Evolutionary conservation across 2,888 invertebrate species (phyloP).

Genomic region (Aradus depressus): DNA sequence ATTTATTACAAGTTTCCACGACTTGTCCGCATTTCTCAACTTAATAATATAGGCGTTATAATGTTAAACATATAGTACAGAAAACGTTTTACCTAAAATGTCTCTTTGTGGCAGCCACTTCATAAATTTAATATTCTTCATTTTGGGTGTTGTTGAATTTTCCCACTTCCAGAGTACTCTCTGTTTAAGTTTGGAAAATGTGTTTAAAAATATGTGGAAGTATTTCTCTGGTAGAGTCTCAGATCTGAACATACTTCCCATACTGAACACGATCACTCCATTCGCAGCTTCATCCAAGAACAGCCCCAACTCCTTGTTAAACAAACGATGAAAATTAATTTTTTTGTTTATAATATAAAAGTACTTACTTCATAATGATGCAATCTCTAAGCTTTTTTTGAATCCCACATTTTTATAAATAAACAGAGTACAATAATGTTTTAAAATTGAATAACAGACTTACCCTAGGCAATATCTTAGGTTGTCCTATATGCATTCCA

Average conservation of each 20-base stretch:
- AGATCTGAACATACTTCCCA: constrained; percentile 27
- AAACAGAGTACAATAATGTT: not conserved
- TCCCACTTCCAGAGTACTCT: constrained; percentile 28
- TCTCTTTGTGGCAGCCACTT: constrained; percentile 28
- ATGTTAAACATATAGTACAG: no score
- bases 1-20: no score
- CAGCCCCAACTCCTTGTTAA: constrained; percentile 27
- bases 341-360: not conserved
- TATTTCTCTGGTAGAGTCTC: constrained; percentile 21
- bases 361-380: not conserved
- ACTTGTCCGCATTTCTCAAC: no score
- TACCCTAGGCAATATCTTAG: constrained; percentile 29
- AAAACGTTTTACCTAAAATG: constrained; percentile 26
- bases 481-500: constrained; percentile 41
- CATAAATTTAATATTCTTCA: constrained; percentile 24
- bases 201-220: constrained; percentile 19
- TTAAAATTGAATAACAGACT: constrained; percentile 5
- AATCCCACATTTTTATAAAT: not conserved
- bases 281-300: constrained; percentile 27
- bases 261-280: constrained; percentile 30
- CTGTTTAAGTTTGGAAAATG: constrained; percentile 22
- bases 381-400: not conserved
- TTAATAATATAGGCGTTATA: no score
- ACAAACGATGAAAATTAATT: not conserved
- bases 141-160: constrained; percentile 8